phyloP scores from a whole-genome alignment of 64 coral and sea anemone genomes.

The Dendrophyllia cribrosa region DNA sequence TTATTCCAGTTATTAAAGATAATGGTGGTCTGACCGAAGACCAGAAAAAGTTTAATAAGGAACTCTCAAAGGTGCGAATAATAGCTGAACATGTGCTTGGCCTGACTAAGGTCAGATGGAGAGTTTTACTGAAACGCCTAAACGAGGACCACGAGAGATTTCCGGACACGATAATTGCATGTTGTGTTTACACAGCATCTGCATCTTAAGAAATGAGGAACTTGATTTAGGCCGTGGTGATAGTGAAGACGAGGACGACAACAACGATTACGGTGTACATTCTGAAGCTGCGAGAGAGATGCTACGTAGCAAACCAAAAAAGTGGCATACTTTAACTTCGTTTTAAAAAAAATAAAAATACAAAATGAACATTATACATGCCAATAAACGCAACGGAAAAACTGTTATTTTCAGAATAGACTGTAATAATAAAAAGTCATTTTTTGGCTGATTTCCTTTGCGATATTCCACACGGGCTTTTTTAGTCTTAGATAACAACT shows the following conservation, averaged over 20 bases:
- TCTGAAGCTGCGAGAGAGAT: constrained; percentile 57
- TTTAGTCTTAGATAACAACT: too few species aligned
- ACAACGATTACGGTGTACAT: constrained; percentile 8
- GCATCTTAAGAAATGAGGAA: constrained; percentile 35
- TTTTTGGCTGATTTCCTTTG: too few species aligned
- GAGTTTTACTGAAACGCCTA: constrained; percentile 49
- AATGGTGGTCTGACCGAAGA: constrained; percentile 59
- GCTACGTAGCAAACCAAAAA: constrained; percentile 60
- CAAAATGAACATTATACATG: background rate
- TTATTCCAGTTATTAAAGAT: constrained; percentile 71
- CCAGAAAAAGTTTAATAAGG: constrained; percentile 68
- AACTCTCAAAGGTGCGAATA: constrained; percentile 61
- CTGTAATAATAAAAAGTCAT: too few species aligned
- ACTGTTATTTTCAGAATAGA: too few species aligned
- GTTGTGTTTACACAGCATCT: constrained; percentile 51
- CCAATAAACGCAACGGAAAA: background rate
- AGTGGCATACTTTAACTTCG: background rate
- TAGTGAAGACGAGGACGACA: constrained; percentile 40
- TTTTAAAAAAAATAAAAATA: background rate
- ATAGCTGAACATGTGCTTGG: constrained; percentile 67
- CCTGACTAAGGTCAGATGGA: constrained; percentile 27
- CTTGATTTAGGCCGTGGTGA: constrained; percentile 10
- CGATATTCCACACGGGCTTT: too few species aligned
- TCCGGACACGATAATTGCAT: constrained; percentile 46
- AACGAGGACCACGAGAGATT: constrained; percentile 52